These are phyloP conservation scores for Moxostoma hubbsi DNA, from an alignment of 2,797 vertebrate species.

Conservation along the genomic window DNA sequence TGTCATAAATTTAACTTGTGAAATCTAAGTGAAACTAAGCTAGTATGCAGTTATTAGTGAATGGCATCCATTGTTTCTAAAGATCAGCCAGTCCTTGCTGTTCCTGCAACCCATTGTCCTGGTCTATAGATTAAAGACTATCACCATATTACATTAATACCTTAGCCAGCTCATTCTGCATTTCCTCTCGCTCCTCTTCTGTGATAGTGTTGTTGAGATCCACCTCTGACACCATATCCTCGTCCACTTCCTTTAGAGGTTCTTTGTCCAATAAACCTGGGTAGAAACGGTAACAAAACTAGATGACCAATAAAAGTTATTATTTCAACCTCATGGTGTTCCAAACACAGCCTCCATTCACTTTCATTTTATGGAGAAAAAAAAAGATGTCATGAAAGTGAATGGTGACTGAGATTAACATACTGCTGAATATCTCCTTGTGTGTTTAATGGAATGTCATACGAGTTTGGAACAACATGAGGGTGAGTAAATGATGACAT, in stretches of 20 bases:
- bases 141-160: conserved; percentile 68
- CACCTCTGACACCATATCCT: conserved; percentile 83
- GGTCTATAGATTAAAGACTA: neutral
- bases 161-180: conserved; percentile 87
- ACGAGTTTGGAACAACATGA: too few species aligned
- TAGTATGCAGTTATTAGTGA: too few species aligned
- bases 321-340: neutral
- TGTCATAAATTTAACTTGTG: too few species aligned
- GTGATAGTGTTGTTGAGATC: conserved; percentile 83
- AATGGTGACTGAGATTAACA: too few species aligned
- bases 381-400: too few species aligned
- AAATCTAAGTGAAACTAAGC: too few species aligned
- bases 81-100: neutral
- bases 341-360: too few species aligned
- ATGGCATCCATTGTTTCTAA: neutral
- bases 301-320: conserved; percentile 42
- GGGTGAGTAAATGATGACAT: too few species aligned
- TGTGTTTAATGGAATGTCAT: too few species aligned
- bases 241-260: conserved; percentile 84
- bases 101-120: neutral
- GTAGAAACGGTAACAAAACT: conserved; percentile 32
- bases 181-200: conserved; percentile 92
- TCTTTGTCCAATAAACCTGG: conserved; percentile 91
- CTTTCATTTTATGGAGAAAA: too few species aligned
- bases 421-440: too few species aligned